Evolutionary conservation across 2,113 vertebrate species (phyloP).

Genomic region (Colius striatus): DNA sequence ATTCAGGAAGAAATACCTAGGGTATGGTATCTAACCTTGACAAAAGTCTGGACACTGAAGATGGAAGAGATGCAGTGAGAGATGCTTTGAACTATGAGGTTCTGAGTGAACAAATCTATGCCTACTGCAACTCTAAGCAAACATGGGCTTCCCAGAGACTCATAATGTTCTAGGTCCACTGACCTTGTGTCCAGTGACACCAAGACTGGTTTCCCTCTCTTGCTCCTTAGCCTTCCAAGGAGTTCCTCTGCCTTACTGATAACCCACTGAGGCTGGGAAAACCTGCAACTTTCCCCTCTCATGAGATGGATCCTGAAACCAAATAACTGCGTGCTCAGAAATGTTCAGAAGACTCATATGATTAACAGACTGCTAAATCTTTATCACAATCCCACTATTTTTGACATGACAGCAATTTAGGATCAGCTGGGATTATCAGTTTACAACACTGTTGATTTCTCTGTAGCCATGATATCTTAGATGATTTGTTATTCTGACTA

Average conservation of each 20-base stretch:
- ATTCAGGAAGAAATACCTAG: neutral
- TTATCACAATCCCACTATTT: neutral
- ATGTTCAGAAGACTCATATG: neutral
- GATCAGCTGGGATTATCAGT: neutral
- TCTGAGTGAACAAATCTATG: neutral
- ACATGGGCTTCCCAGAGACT: neutral
- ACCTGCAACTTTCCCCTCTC: neutral
- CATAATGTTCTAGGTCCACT: neutral
- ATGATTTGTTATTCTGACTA: neutral
- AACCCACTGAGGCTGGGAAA: neutral
- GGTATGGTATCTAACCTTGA: accelerated
- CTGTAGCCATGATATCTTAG: neutral
- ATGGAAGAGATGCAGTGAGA: neutral
- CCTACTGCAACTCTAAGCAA: neutral
- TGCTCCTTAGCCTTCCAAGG: neutral
- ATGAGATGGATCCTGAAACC: neutral
- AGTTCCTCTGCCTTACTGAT: neutral
- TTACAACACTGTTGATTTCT: neutral
- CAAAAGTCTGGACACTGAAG: neutral
- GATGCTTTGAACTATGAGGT: neutral
- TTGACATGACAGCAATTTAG: neutral
- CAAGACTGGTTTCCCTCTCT: accelerated
- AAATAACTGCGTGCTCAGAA: neutral
- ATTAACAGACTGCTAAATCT: neutral
- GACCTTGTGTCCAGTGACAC: neutral